Conservation (phyloP, 2,797 vertebrate species). For the Mus spretus region DNA sequence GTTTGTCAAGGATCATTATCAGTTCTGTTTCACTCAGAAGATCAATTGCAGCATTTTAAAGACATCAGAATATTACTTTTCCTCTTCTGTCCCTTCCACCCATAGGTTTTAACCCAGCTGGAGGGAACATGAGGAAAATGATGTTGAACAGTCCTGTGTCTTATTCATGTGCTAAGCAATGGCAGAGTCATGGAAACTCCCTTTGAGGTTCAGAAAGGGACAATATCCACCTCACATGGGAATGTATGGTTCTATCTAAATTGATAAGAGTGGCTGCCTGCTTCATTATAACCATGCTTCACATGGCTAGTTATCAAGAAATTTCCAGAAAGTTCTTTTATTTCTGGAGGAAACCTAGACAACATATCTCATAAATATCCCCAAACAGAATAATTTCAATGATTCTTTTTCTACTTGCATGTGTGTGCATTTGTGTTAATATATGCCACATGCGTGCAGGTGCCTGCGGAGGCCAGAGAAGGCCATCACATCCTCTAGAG, state of each 20-base stretch:
- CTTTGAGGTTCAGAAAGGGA: neutral
- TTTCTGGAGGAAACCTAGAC: neutral
- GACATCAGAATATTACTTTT: neutral
- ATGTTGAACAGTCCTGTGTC: neutral
- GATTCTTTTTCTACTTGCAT: neutral
- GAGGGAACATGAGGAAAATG: fast-evolving
- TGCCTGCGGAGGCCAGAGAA: neutral
- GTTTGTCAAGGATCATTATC: neutral
- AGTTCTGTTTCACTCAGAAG: neutral
- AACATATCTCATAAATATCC: neutral
- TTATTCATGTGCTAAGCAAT: neutral
- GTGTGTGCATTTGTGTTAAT: neutral
- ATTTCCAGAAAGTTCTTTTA: neutral
- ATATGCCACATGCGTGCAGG: neutral
- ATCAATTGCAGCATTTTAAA: neutral
- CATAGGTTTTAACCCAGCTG: fast-evolving
- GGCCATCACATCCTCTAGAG: neutral
- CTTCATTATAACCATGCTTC: neutral
- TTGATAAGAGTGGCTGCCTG: neutral
- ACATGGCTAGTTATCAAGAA: neutral
- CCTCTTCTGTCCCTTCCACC: neutral
- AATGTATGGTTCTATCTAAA: neutral
- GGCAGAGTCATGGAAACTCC: neutral
- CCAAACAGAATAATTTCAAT: neutral
- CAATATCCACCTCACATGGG: neutral